Evolutionary conservation across 2,797 vertebrate genomes (phyloP), one percentile per base, ranked within the genome.

Genomic region (Pangasius larnaudii): DNA sequence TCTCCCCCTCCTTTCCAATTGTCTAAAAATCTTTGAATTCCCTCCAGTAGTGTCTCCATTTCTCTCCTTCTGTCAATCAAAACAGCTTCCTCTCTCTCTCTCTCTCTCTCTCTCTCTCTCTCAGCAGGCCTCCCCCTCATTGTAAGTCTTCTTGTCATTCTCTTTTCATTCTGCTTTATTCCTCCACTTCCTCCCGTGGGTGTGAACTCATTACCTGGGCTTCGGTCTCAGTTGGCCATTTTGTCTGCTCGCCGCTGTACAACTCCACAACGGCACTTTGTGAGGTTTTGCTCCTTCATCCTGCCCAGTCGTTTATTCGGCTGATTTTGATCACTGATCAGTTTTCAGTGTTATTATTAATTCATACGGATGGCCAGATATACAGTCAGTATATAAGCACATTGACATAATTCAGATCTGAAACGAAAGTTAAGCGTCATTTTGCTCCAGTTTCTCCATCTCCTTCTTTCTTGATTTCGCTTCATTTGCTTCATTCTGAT

Each of bases 161-260:
- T 49, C 42, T 75, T 49, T 13, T 75, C 72, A 75, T 46, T 74
- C 10, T 1, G 27, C 14, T 77, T 18, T 30, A 77, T 30, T 78
- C 49, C 75, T 30, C 75, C 49, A n/a, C 75, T 78, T 78, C 6
- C 75, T 78, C 75, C 49, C n/a, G 1, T 33, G 49, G 49, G 75
- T 78, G 27, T 53, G 75, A 78, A 78, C 75, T 78, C 49, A 78
- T 78, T 78, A 78, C 75, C 74, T 77, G 74, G 74, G 71, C 71
- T 49, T 46, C 22, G 9, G 46, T 74, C 74, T 78, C 75, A 30
- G 46, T 53, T 51, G 74, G 75, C n/a, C 49, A 53, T 78, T 75
- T 75, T 75, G 42, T 75, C 72, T 75, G 16, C 16, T 71, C 27
- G 6, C 16, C 33, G 6, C 69, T 42, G 16, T 19, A 36, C 18